Conservation (phyloP, 2,888 invertebrate genomes). For the Baronia brevicornis region DNA sequence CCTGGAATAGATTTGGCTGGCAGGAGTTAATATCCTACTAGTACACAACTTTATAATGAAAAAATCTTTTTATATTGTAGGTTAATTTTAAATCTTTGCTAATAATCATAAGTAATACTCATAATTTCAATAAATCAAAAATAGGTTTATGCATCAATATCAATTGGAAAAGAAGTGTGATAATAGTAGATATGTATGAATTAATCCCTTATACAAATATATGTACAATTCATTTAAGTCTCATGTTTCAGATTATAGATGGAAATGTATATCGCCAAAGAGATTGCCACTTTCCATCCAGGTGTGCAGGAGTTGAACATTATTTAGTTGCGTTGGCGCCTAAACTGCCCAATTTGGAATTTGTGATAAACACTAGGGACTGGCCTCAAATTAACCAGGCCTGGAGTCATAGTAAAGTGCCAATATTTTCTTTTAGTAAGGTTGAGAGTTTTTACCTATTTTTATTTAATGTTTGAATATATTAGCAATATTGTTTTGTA, state of each 20-base stretch:
- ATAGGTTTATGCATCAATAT: neutral
- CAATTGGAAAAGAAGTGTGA: neutral
- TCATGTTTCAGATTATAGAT: constrained; percentile 86
- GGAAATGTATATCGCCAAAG: constrained; percentile 87
- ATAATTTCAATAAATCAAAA: constrained; percentile 1
- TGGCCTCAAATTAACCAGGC: constrained; percentile 89
- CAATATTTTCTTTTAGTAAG: constrained; percentile 98
- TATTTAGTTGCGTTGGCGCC: constrained; percentile 83
- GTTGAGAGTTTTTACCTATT: constrained; percentile 44
- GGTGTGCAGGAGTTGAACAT: constrained; percentile 94
- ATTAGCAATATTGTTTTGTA: too few species aligned
- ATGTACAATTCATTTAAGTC: neutral
- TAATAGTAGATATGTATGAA: neutral
- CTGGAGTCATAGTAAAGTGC: constrained; percentile 77
- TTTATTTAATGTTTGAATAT: too few species aligned
- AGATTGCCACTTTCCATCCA: constrained; percentile 93
- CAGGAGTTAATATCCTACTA: too few species aligned
- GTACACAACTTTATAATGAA: too few species aligned
- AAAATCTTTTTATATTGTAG: too few species aligned
- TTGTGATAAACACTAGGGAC: constrained; percentile 92
- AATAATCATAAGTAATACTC: too few species aligned
- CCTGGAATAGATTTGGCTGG: too few species aligned
- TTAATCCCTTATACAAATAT: neutral
- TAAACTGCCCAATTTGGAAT: constrained; percentile 87
- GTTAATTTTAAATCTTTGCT: too few species aligned